These are phyloP conservation scores for Melanchra persicariae DNA, from an alignment of 2,888 invertebrate genomes.

Conservation along the genomic window DNA sequence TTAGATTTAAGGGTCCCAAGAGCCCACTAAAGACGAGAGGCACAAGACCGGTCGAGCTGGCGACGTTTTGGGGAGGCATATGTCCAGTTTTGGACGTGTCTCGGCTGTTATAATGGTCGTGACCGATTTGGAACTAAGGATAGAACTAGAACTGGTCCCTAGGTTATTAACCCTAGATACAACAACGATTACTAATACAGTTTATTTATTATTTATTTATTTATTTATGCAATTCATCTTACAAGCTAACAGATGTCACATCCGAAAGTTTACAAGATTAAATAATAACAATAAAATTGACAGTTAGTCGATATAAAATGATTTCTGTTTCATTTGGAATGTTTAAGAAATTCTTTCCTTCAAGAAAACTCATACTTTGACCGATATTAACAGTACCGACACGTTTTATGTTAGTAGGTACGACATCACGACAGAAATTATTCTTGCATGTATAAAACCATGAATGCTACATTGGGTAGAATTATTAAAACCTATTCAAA, in stretches of 20 bases:
- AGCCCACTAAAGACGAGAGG: neutral
- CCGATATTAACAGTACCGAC: constrained; percentile 2
- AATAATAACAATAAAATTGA: too few relatives aligned
- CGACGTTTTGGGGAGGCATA: neutral
- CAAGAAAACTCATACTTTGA: constrained; percentile 7
- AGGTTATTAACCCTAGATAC: too few relatives aligned
- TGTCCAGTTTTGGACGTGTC: too few relatives aligned
- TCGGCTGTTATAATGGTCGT: neutral
- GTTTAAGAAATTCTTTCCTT: neutral
- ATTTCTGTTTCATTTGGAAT: neutral
- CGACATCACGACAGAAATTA: too few relatives aligned
- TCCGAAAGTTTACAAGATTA: too few relatives aligned
- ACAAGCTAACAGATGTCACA: too few relatives aligned
- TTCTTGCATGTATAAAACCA: constrained; percentile 16
- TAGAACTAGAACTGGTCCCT: neutral
- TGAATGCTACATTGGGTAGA: constrained; percentile 7
- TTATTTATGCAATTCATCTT: too few relatives aligned
- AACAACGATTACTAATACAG: too few relatives aligned
- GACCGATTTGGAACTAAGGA: neutral
- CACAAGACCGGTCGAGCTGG: neutral
- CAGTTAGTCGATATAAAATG: too few relatives aligned
- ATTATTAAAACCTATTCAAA: constrained; percentile 11
- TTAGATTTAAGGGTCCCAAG: neutral
- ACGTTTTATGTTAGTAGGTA: constrained; percentile 27
- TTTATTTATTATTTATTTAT: too few relatives aligned